These are phyloP conservation scores for Cephus nigrinus DNA, from an alignment of 2,888 invertebrate species.

Conservation along the genomic window DNA sequence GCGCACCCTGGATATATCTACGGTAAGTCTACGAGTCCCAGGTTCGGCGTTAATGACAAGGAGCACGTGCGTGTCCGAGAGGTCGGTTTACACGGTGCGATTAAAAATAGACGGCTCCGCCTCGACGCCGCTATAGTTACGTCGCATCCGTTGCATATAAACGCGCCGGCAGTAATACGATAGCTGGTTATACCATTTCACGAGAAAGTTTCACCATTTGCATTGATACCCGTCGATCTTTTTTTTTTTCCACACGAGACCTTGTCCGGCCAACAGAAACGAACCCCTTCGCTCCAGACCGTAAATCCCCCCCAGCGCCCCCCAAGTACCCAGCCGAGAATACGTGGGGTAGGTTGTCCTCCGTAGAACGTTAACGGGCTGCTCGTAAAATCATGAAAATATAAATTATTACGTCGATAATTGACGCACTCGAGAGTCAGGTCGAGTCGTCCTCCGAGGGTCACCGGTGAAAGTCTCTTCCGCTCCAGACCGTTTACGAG, in stretches of 20 bases:
- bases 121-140: neutral
- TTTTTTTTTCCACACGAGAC: neutral
- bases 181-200: neutral
- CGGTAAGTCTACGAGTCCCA: neutral
- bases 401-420: constrained; percentile 58
- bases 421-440: constrained; percentile 15
- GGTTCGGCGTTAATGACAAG: neutral
- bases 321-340: neutral
- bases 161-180: constrained; percentile 23
- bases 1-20: neutral
- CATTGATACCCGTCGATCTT: neutral
- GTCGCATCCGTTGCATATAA: constrained; percentile 46
- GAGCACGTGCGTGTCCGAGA: constrained; percentile 20
- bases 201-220: neutral
- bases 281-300: neutral
- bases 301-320: neutral
- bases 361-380: constrained; percentile 27
- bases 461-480: constrained; percentile 18
- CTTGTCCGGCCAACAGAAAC: neutral
- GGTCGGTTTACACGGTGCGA: constrained; percentile 30
- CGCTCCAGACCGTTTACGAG: neutral
- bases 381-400: constrained; percentile 54
- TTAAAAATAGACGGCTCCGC: constrained; percentile 40
- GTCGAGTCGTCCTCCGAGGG: constrained; percentile 19
- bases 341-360: neutral